Evolutionary conservation across 64 coral and sea anemone species (phyloP).

Genomic region (Actinia equina): DNA sequence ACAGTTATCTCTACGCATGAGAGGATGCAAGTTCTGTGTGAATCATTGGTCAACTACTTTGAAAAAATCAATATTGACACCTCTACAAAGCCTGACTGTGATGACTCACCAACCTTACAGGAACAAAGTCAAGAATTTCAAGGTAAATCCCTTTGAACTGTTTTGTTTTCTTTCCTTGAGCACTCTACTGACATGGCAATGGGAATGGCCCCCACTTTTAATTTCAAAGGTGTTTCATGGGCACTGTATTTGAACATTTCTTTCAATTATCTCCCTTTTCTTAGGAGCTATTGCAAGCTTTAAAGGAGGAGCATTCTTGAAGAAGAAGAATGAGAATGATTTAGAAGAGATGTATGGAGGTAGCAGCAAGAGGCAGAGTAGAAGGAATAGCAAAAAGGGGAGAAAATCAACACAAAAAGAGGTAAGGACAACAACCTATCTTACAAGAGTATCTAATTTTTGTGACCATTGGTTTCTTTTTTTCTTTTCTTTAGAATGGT

Average conservation of each 20-base stretch:
- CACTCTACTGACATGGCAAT: background rate
- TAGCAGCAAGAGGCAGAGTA: background rate
- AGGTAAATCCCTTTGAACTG: background rate
- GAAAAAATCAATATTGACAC: background rate
- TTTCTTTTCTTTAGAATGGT: background rate
- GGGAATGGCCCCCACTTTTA: too few relatives aligned
- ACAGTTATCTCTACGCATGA: background rate
- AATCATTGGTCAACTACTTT: background rate
- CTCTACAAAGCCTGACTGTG: background rate
- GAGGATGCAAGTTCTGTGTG: background rate
- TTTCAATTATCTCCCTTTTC: background rate
- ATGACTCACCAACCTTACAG: background rate
- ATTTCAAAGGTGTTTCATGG: too few relatives aligned
- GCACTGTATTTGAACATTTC: background rate
- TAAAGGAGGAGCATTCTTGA: background rate
- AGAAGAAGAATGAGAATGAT: constrained; percentile 18
- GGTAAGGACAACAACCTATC: background rate
- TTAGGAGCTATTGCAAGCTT: background rate
- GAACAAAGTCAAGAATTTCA: background rate
- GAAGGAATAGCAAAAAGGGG: constrained; percentile 8
- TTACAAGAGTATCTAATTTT: background rate
- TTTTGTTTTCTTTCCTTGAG: background rate
- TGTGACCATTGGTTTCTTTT: background rate
- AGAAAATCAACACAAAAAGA: constrained; percentile 5
- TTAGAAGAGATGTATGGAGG: constrained; percentile 16